Base-by-base conservation (phyloP, 2,113 vertebrate species). In the Sinocyclocheilus anshuiensis region DNA sequence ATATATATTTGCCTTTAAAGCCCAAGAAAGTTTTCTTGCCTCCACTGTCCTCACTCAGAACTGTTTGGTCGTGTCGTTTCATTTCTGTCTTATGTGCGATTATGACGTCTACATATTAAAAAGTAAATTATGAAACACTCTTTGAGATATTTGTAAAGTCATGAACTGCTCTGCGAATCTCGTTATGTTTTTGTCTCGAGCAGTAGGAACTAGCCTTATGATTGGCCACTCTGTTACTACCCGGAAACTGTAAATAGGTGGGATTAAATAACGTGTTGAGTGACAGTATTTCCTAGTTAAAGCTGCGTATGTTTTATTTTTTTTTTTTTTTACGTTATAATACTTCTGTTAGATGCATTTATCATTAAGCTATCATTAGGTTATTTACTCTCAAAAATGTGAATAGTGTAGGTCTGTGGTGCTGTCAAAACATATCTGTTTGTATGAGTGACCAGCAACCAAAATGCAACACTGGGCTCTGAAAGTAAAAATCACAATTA, bases 151-250 rank as follows among this genome's bases (percentile, higher is more conserved):
- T 55, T 67, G 61, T 50, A 81, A 65, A 79, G 65, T 48, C 45
- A 2, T 2, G 45, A 48, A 48, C 2, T 2, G 65, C 61, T 53
- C 26, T n/a, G 24, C 65, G 81, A 55, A 55, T 83, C 63, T 83
- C 63, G 79, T 67, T 81, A 95, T 90, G 93, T 94, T 95, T 88
- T 93, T 92, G 88, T 96, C 94, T 89, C 61, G 11, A 57, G 78
- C 61, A 59, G 95, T 95, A 94, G 91, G 91, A 94, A 91, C 91
- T 95, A 88, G 92, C 90, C 91, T 87, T 86, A 93, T 93, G 95
- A 99, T 98, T 99, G 98, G 98, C 92, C 95, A 89, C 92, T 90
- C 95, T 98, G 97, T 99, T 99, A 97, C 97, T 96, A 98, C 94
- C 97, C 96, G 96, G 97, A 99, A 98, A 95, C 94, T 90, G 90